These are phyloP conservation scores for Myotis pilosus DNA, from an alignment of 2,797 vertebrate species.

Conservation along the genomic window DNA sequence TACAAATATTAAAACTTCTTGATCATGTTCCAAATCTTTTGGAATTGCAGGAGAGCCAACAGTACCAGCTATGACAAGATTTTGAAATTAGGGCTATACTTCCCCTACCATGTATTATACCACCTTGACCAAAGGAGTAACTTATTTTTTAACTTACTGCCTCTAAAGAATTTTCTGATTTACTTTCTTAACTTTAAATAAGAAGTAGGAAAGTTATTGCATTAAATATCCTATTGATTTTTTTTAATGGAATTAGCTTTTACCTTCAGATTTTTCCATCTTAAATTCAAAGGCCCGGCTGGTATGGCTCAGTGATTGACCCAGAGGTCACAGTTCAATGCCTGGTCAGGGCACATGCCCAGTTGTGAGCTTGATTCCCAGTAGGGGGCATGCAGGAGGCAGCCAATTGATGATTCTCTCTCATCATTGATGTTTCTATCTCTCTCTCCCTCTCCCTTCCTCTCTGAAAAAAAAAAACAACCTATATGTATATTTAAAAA, in stretches of 20 bases:
- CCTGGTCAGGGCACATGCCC: no score
- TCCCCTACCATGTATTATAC: neutral
- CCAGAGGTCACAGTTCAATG: no score
- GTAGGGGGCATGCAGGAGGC: no score
- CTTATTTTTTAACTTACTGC: conserved; percentile 39
- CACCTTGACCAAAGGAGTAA: neutral
- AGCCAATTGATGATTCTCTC: no score
- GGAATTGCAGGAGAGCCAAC: conserved; percentile 13
- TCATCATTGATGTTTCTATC: no score
- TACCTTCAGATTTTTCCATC: conserved; percentile 17
- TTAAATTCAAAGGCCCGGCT: conserved; percentile 20
- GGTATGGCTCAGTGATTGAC: no score
- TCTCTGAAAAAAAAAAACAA: no score
- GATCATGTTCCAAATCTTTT: conserved; percentile 36
- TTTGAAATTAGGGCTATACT: conserved; percentile 5
- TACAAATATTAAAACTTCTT: conserved; percentile 37
- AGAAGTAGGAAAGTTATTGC: neutral
- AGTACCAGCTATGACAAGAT: neutral
- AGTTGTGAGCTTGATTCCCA: no score
- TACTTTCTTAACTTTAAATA: neutral
- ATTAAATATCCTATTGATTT: conserved; percentile 10
- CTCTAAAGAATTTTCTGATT: neutral
- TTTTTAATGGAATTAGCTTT: conserved; percentile 24
- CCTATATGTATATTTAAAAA: no score
- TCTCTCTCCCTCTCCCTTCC: no score